Percentiles rank a stretch among this genome's conserved stretches.
These are phyloP conservation scores for Thymelicus lineola DNA, from an alignment of 2,888 invertebrate species.

Conservation along the genomic window DNA sequence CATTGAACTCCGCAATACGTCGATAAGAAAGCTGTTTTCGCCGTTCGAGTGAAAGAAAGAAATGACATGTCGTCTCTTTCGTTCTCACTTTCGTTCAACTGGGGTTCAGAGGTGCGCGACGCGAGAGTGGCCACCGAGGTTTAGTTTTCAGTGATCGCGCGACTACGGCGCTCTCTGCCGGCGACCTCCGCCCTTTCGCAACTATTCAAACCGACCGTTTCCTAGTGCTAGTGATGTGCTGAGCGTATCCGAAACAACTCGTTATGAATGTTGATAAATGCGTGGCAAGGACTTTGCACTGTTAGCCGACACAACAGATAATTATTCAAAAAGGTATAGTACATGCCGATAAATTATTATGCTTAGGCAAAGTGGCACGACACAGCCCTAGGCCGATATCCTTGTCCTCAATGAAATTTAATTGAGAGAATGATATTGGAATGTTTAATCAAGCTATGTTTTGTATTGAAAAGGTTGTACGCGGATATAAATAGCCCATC, in stretches of 20 bases:
- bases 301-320: conserved; percentile 15
- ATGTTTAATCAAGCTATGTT: conserved; percentile 45
- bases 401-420: conserved; percentile 76
- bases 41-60: conserved; percentile 70
- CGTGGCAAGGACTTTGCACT: conserved; percentile 37
- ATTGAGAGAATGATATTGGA: conserved; percentile 51
- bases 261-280: conserved; percentile 30
- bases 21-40: conserved; percentile 60
- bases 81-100: conserved; percentile 72
- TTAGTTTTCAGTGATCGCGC: conserved; percentile 82
- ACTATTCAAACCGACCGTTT: conserved; percentile 49
- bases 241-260: conserved; percentile 23
- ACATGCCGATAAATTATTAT: conserved; percentile 15
- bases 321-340: conserved; percentile 24
- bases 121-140: conserved; percentile 66
- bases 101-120: conserved; percentile 55
- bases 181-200: conserved; percentile 73
- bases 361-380: conserved; percentile 48
- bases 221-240: conserved; percentile 77
- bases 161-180: conserved; percentile 74
- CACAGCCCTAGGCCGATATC: conserved; percentile 65
- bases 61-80: conserved; percentile 78
- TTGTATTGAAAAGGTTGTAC: background rate
- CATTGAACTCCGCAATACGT: conserved; percentile 38
- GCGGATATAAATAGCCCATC: too few relatives aligned